Evolutionary conservation across 2,113 vertebrate genomes (phyloP).

Genomic region (Colaptes auratus): DNA sequence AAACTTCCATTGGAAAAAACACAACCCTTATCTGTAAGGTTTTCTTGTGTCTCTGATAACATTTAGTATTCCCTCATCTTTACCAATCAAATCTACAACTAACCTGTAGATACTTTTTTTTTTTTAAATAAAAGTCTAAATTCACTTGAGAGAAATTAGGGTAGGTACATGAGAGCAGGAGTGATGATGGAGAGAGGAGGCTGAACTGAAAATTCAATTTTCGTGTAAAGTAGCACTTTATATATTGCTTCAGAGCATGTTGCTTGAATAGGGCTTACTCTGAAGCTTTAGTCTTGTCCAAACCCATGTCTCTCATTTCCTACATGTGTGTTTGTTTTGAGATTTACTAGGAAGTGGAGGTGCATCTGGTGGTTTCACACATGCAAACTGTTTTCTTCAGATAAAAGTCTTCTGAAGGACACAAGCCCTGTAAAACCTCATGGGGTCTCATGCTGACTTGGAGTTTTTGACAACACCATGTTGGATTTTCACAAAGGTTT

Average conservation of each 20-base stretch:
- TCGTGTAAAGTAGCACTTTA: background rate
- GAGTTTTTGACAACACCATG: slow-evolving; percentile 4
- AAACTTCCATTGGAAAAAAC: background rate
- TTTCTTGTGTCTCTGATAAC: background rate
- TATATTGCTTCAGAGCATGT: background rate
- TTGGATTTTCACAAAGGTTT: slow-evolving; percentile 53
- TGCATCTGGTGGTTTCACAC: background rate
- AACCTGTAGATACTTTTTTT: background rate
- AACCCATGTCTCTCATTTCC: background rate
- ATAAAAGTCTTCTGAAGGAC: slow-evolving; percentile 40
- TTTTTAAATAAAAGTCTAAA: background rate
- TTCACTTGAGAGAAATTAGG: background rate
- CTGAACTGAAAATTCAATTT: background rate
- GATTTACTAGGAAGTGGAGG: background rate
- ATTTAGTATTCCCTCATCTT: background rate
- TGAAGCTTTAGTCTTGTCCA: background rate
- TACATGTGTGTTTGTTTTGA: background rate
- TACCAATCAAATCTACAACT: background rate
- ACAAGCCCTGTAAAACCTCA: background rate
- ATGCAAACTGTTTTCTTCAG: background rate
- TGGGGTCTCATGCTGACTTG: background rate
- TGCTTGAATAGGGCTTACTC: background rate
- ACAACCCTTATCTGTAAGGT: background rate
- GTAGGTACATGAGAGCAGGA: background rate
- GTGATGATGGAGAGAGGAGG: background rate